Conservation (phyloP, 2,888 invertebrate species). For the Stenoptilia bipunctidactyla region DNA sequence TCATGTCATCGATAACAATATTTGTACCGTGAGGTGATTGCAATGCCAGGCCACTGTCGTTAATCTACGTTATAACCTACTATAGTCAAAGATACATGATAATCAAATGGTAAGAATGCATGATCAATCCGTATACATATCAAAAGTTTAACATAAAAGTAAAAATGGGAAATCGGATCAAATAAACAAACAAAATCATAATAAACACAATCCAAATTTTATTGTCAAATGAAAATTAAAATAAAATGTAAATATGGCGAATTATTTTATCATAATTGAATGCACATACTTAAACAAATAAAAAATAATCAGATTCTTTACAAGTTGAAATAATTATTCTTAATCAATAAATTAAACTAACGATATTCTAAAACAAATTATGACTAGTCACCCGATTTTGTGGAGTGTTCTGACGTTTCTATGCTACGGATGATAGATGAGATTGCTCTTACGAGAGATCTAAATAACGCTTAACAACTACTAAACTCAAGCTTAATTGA, state of each 20-base stretch:
- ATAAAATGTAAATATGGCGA: neutral
- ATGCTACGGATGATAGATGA: constrained; percentile 19
- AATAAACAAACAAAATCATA: constrained; percentile 2
- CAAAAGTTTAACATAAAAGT: neutral
- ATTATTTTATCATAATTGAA: constrained; percentile 12
- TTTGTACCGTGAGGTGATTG: constrained; percentile 55
- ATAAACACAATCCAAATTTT: constrained; percentile 3
- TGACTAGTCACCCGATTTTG: constrained; percentile 46
- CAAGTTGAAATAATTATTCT: neutral
- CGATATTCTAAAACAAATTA: constrained; percentile 21
- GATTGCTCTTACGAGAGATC: constrained; percentile 49
- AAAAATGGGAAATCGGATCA: constrained; percentile 1
- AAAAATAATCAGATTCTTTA: constrained; percentile 12
- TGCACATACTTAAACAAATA: constrained; percentile 17
- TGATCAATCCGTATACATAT: neutral
- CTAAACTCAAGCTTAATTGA: constrained; percentile 18
- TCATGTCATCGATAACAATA: constrained; percentile 24
- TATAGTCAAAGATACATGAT: neutral
- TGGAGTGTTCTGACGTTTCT: constrained; percentile 24
- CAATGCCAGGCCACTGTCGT: constrained; percentile 33
- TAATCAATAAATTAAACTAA: neutral
- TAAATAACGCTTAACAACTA: constrained; percentile 27
- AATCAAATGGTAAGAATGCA: neutral
- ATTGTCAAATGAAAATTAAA: constrained; percentile 4
- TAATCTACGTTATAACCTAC: constrained; percentile 1